Percentiles rank a stretch among this genome's conserved stretches.
Evolutionary conservation across 1,140 invertebrate genomes (phyloP).

Genomic region (Manduca sexta): DNA sequence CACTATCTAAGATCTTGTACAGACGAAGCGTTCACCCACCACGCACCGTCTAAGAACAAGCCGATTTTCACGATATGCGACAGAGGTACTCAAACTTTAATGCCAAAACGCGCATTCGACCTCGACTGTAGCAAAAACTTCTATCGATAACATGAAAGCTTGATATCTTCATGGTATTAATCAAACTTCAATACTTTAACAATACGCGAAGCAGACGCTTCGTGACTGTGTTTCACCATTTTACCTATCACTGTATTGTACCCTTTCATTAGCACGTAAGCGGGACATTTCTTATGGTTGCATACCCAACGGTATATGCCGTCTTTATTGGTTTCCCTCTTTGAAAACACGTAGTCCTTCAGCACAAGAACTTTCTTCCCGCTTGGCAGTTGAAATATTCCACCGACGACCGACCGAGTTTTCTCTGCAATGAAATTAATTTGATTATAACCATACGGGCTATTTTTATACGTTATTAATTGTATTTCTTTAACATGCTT

Average conservation of each 20-base stretch:
- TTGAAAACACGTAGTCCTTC: conserved; percentile 10
- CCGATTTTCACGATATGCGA: no score
- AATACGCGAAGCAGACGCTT: conserved; percentile 2
- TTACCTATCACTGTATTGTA: conserved; percentile 4
- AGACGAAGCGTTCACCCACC: no score
- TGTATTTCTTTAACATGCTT: no score
- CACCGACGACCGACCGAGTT: conserved; percentile 6
- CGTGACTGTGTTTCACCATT: conserved; percentile 11
- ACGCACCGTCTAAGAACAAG: no score
- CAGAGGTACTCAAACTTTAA: no score
- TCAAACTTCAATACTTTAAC: background rate
- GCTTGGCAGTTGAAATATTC: conserved; percentile 5
- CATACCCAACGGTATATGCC: conserved; percentile 10
- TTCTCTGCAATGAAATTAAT: conserved; percentile 1
- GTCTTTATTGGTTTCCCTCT: background rate
- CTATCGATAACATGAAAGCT: no score
- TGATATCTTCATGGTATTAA: background rate
- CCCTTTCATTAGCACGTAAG: conserved; percentile 10
- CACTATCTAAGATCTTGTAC: no score
- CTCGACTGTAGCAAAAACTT: no score
- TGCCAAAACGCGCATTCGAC: no score
- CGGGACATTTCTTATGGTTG: conserved; percentile 6
- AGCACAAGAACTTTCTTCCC: conserved; percentile 9
- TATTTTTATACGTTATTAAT: no score
- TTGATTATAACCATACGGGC: no score